Base-by-base conservation (phyloP, 2,113 vertebrate genomes). In the Macquaria ambigua region DNA sequence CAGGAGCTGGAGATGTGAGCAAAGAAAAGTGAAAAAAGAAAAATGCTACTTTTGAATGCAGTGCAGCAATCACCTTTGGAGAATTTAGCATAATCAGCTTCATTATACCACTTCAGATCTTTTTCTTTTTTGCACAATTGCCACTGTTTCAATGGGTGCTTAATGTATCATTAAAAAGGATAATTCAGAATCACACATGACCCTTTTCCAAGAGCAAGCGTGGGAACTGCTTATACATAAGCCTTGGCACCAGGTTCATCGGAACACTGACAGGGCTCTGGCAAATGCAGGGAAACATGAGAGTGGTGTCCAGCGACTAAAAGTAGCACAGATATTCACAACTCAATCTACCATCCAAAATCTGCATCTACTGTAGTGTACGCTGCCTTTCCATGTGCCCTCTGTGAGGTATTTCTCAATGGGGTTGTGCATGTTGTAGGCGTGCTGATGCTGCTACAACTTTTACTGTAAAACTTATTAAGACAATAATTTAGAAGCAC, bases 291-390 rank as follows among this genome's bases (percentile, higher is more conserved):
- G 50, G 94, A 94, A 95, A 94, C 90, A 90, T 92, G 94, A 95
- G 93, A 92, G 68, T 86, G 88, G 84, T 83, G 79, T 86, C 79
- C 91, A 87, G 91, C 41, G 74, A 92, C 92, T 95, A 95, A 93
- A 95, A 94, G 94, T 94, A 94, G 93, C 93, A 92, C 93, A 93
- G 89, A 93, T 90, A 93, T 94, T 95, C 89, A 92, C 93, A 94
- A 94, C 85, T 92, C 90, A 93, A 88, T 93, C 90, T 87, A 25
- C 91, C 76, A 78, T 89, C 87, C 88, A 88, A 86, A 88, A 71
- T 89, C 75, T 87, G 67, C 75, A 92, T 87, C 85, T 77, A 83
- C 80, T 87, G 64, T 71, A 68, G 81, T 59, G 67, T n/a, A 52
- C 39, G 64, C 76, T 82, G 77, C 62, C 74, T 89, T 87, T 89